These are phyloP conservation scores for Thunnus thynnus DNA, from an alignment of 2,113 vertebrate species.

Conservation along the genomic window DNA sequence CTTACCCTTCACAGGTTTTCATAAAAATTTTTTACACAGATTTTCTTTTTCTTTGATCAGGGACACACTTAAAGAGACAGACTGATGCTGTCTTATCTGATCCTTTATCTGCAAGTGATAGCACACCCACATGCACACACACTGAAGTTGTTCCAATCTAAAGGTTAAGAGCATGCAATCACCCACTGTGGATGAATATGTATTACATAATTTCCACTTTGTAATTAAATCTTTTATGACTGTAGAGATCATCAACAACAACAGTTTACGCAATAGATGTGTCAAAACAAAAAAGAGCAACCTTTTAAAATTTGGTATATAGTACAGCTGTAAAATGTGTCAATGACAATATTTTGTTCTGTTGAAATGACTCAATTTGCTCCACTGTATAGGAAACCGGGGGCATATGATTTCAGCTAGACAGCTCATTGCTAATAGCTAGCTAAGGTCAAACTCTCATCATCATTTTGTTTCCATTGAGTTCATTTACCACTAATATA, in stretches of 20 bases:
- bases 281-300: background rate
- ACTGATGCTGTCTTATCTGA: background rate
- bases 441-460: background rate
- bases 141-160: background rate
- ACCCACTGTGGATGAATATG: conserved; percentile 16
- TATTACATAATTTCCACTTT: conserved; percentile 12
- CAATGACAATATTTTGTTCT: background rate
- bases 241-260: background rate
- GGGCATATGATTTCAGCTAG: background rate
- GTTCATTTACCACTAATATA: conserved; percentile 1
- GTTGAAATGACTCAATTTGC: background rate
- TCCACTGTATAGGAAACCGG: background rate
- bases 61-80: too few relatives aligned
- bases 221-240: background rate
- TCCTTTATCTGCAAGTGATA: background rate
- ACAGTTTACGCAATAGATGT: background rate
- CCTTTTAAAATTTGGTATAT: background rate
- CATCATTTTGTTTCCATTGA: conserved; percentile 14
- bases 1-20: too few relatives aligned
- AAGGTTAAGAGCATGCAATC: conserved; percentile 3
- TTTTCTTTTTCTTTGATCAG: too few relatives aligned
- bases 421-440: background rate
- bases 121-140: background rate
- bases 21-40: too few relatives aligned
- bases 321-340: background rate